Percentiles rank a stretch among this genome's conserved stretches.
Evolutionary conservation across 2,797 vertebrate genomes (phyloP).

Genomic region (Gallinago stenura): DNA sequence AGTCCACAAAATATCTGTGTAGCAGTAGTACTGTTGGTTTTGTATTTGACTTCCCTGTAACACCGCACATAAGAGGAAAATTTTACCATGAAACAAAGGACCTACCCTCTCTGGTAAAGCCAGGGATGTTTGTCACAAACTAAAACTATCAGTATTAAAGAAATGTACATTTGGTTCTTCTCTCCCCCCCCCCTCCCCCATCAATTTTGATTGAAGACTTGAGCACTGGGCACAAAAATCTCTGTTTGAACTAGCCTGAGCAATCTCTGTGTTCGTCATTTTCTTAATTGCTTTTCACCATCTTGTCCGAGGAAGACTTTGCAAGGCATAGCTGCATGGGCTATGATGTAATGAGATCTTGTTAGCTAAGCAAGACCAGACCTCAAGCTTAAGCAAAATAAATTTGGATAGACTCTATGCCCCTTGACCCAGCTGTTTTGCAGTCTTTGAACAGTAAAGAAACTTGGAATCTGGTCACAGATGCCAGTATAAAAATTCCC

Average conservation of each 20-base stretch:
- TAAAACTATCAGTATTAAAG: neutral
- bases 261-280: neutral
- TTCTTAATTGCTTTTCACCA: slow-evolving; percentile 53
- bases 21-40: neutral
- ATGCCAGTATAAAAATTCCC: slow-evolving; percentile 43
- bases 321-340: slow-evolving; percentile 38
- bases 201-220: slow-evolving; percentile 24
- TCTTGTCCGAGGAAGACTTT: slow-evolving; percentile 49
- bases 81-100: neutral
- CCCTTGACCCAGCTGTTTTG: slow-evolving; percentile 58
- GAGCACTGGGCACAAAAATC: neutral
- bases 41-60: neutral
- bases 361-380: slow-evolving; percentile 64
- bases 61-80: neutral
- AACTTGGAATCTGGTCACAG: slow-evolving; percentile 46
- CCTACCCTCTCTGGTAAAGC: neutral
- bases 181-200: neutral
- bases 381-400: slow-evolving; percentile 53
- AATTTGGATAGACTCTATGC: slow-evolving; percentile 44
- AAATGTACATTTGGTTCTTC: neutral
- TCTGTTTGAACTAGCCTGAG: slow-evolving; percentile 17
- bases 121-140: slow-evolving; percentile 24
- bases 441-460: slow-evolving; percentile 49
- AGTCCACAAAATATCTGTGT: neutral
- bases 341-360: slow-evolving; percentile 59